Evolutionary conservation across 92 coral and sea anemone species (phyloP).

Genomic region (Hydrozoanthus gracilis): DNA sequence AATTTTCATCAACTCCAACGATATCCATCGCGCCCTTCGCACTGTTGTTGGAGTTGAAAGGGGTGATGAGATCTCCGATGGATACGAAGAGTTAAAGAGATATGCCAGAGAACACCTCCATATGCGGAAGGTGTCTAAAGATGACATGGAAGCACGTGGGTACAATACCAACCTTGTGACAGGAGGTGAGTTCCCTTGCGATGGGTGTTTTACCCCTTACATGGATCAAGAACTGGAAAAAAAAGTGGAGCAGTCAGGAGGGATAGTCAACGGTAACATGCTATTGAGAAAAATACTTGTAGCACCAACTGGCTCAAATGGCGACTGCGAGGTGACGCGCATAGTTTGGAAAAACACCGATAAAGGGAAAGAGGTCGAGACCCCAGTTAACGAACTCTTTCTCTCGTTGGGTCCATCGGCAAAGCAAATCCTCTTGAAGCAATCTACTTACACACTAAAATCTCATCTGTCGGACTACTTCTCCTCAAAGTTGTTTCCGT

Average conservation of each 20-base stretch:
- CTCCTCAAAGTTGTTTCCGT: neutral
- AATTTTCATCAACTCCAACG: neutral
- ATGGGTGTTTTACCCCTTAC: neutral
- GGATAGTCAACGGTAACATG: too few relatives aligned
- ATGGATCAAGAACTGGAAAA: neutral
- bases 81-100: neutral
- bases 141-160: neutral
- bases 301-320: too few relatives aligned
- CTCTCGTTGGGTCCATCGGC: too few relatives aligned
- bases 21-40: neutral
- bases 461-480: neutral
- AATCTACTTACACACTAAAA: too few relatives aligned
- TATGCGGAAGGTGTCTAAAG: neutral
- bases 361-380: neutral
- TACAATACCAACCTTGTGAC: neutral
- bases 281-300: too few relatives aligned
- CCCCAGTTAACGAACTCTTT: neutral
- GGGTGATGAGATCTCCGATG: neutral
- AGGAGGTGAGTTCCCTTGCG: neutral
- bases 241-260: too few relatives aligned
- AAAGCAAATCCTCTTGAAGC: too few relatives aligned
- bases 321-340: too few relatives aligned
- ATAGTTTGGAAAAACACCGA: neutral
- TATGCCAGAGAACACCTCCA: neutral
- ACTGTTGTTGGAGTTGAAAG: neutral